Percentiles rank a stretch among this genome's conserved stretches.
Conservation (phyloP, 2,113 vertebrate genomes). For the Corynorhinus townsendii region DNA sequence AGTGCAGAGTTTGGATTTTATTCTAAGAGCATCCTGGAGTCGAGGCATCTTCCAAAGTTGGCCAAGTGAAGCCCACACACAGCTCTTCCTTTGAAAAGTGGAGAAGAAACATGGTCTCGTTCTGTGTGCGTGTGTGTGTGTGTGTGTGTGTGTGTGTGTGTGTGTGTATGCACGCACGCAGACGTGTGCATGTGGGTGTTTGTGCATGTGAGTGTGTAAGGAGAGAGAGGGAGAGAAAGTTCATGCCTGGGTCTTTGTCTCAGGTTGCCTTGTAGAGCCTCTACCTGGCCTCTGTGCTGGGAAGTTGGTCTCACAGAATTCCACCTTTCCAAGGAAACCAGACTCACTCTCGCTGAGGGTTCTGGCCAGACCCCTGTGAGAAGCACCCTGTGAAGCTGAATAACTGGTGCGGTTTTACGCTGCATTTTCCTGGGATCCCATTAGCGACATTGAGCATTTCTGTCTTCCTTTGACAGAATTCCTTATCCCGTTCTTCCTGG, state of each 20-base stretch:
- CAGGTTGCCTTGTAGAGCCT: conserved; percentile 36
- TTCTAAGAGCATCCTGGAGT: not conserved
- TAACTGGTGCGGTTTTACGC: conserved; percentile 60
- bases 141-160: too few species aligned
- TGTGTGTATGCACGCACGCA: too few species aligned
- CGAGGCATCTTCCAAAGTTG: not conserved
- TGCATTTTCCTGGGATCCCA: conserved; percentile 68
- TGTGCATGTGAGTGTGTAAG: not conserved
- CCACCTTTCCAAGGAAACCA: conserved; percentile 63
- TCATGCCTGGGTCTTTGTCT: not conserved
- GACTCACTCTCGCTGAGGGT: conserved; percentile 38
- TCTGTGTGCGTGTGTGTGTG: not conserved
- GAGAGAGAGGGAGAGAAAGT: not conserved
- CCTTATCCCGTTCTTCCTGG: conserved; percentile 48
- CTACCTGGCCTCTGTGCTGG: accelerated
- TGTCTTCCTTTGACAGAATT: conserved; percentile 69
- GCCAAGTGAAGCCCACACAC: not conserved
- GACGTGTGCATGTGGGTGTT: too few species aligned
- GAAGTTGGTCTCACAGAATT: conserved; percentile 32
- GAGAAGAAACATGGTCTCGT: not conserved
- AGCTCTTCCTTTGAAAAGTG: not conserved
- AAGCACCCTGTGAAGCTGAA: conserved; percentile 62
- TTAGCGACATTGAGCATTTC: conserved; percentile 67
- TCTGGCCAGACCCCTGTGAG: conserved; percentile 67
- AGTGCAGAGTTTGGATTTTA: not conserved